Evolutionary conservation across 2,888 invertebrate species (phyloP).

Genomic region (Meta bourneti): DNA sequence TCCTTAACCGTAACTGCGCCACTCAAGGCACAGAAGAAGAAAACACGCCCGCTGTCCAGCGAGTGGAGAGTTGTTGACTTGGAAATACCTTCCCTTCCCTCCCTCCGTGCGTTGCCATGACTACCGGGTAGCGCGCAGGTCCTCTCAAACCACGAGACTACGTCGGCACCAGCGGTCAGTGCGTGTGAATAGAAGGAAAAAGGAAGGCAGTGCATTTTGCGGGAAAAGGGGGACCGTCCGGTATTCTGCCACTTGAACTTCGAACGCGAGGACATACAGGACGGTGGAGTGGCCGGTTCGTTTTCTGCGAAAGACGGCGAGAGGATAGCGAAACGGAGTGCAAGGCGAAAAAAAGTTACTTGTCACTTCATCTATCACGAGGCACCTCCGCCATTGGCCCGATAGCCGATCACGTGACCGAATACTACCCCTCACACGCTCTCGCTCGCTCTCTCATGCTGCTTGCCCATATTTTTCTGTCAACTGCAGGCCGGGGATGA

Average conservation of each 20-base stretch:
- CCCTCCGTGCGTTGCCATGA: slow-evolving; percentile 61
- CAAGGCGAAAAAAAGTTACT: slow-evolving; percentile 62
- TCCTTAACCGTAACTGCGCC: slow-evolving; percentile 22
- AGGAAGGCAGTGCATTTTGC: not conserved
- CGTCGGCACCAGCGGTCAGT: slow-evolving; percentile 55
- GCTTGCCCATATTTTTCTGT: slow-evolving; percentile 71
- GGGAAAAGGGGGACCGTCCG: not conserved
- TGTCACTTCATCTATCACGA: slow-evolving; percentile 76
- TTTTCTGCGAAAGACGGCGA: slow-evolving; percentile 6
- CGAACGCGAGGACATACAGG: not conserved
- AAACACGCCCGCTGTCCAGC: slow-evolving; percentile 18
- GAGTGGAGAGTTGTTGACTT: slow-evolving; percentile 71
- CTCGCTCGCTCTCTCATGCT: slow-evolving; percentile 13
- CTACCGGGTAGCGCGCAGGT: slow-evolving; percentile 60
- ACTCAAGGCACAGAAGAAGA: slow-evolving; percentile 37
- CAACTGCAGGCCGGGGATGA: slow-evolving; percentile 72
- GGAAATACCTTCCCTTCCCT: slow-evolving; percentile 52
- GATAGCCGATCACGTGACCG: slow-evolving; percentile 74
- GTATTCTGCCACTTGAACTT: not conserved
- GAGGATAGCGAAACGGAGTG: not conserved
- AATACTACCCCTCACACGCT: slow-evolving; percentile 6
- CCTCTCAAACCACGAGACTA: slow-evolving; percentile 7
- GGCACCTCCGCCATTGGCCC: slow-evolving; percentile 65
- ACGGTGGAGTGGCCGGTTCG: slow-evolving; percentile 10
- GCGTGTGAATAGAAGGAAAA: slow-evolving; percentile 33